Evolutionary conservation across 2,113 vertebrate genomes (phyloP).

Genomic region (Bubalus kerabau): DNA sequence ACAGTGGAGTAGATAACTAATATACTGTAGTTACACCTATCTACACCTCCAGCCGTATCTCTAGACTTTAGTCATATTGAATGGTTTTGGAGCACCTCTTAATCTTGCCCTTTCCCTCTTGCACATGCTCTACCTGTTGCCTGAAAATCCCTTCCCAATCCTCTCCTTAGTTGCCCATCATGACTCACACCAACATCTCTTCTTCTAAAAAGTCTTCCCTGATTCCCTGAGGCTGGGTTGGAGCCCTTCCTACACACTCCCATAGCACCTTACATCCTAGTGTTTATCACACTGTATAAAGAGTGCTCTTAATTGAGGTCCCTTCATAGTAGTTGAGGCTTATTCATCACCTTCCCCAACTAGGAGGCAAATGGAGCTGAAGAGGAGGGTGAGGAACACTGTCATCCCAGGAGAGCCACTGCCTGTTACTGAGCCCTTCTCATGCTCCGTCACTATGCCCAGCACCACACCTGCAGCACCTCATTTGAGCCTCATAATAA

Average conservation of each 20-base stretch:
- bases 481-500: background rate
- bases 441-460: background rate
- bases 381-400: background rate
- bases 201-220: background rate
- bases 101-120: background rate
- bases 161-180: background rate
- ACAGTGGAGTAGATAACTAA: background rate
- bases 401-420: background rate
- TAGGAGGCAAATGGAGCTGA: background rate
- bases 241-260: background rate
- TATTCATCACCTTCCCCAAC: background rate
- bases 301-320: background rate
- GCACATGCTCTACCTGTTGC: background rate
- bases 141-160: background rate
- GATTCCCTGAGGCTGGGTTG: background rate
- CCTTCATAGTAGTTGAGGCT: background rate
- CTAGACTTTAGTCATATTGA: background rate
- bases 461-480: background rate
- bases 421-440: background rate
- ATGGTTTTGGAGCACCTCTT: background rate
- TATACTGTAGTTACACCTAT: background rate
- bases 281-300: background rate
- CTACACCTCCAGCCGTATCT: background rate
- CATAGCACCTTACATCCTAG: background rate
- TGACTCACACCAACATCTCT: background rate